Evolutionary conservation across 2,797 vertebrate species (phyloP).

Genomic region (Cyclopterus lumpus): DNA sequence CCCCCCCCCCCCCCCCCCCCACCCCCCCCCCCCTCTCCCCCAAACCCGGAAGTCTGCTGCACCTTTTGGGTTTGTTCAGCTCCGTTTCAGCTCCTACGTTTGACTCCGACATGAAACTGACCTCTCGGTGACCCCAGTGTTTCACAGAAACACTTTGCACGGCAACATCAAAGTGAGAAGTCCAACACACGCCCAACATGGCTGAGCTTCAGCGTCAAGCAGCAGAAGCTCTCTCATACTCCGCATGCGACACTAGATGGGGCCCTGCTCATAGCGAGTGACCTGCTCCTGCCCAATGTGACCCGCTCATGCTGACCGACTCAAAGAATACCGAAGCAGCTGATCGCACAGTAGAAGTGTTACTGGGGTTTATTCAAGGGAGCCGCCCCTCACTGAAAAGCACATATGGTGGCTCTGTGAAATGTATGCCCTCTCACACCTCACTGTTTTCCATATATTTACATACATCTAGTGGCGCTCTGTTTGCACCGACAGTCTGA

Average conservation of each 20-base stretch:
- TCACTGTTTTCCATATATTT: constrained; percentile 63
- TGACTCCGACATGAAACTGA: background rate
- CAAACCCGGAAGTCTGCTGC: constrained; percentile 3
- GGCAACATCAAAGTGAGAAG: background rate
- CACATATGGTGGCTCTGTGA: constrained; percentile 22
- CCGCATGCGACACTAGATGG: constrained; percentile 76
- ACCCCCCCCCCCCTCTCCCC: no score
- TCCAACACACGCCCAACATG: constrained; percentile 14
- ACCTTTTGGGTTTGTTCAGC: constrained; percentile 15
- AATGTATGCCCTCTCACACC: constrained; percentile 62
- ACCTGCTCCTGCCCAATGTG: constrained; percentile 65
- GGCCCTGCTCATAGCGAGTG: constrained; percentile 73
- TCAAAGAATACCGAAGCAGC: background rate
- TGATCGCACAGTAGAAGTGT: background rate
- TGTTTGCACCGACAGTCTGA: constrained; percentile 14
- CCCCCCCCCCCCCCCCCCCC: background rate
- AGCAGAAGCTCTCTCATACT: constrained; percentile 47
- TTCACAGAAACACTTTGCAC: background rate
- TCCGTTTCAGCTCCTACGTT: background rate
- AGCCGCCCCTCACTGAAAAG: background rate
- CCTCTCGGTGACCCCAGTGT: background rate
- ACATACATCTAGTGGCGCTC: constrained; percentile 39
- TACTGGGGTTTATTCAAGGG: background rate
- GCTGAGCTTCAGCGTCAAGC: background rate
- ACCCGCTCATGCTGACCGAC: constrained; percentile 37